Conservation (phyloP, 2,888 invertebrate genomes). For the Leptodirus hochenwartii region DNA sequence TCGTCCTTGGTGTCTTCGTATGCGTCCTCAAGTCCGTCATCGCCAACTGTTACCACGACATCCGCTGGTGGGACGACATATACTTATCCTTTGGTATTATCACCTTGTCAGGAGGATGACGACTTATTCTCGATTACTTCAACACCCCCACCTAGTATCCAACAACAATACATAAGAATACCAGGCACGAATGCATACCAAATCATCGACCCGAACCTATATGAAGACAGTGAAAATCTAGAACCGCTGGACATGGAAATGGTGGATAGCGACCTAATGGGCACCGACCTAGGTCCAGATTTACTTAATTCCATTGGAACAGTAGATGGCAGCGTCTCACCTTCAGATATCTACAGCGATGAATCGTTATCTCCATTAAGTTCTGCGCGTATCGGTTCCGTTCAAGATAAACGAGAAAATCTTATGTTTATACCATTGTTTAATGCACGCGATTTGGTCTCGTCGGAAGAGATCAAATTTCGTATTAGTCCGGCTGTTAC, state of each 20-base stretch:
- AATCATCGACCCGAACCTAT: constrained; percentile 36
- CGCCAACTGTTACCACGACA: constrained; percentile 17
- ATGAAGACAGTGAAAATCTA: constrained; percentile 42
- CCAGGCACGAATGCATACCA: constrained; percentile 43
- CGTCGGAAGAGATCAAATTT: constrained; percentile 13
- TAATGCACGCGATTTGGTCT: constrained; percentile 17
- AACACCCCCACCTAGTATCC: constrained; percentile 32
- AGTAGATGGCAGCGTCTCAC: constrained; percentile 22
- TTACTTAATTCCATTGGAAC: constrained; percentile 27
- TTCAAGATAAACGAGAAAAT: constrained; percentile 12
- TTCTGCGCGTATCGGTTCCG: constrained; percentile 17
- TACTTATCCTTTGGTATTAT: constrained; percentile 20
- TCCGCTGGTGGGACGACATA: constrained; percentile 31
- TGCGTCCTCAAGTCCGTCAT: constrained; percentile 10
- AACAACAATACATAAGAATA: constrained; percentile 41
- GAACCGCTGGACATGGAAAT: constrained; percentile 24
- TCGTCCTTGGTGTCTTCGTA: constrained; percentile 10
- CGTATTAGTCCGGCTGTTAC: constrained; percentile 19
- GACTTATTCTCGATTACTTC: constrained; percentile 27
- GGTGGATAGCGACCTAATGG: constrained; percentile 32
- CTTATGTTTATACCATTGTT: too few relatives aligned
- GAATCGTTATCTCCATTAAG: constrained; percentile 25
- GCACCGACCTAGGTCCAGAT: constrained; percentile 33
- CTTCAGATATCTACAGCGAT: constrained; percentile 25
- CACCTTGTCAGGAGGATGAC: constrained; percentile 33